Evolutionary conservation across 2,797 vertebrate genomes (phyloP), one percentile per base, ranked within the genome.

Genomic region (Danio aesculapii): DNA sequence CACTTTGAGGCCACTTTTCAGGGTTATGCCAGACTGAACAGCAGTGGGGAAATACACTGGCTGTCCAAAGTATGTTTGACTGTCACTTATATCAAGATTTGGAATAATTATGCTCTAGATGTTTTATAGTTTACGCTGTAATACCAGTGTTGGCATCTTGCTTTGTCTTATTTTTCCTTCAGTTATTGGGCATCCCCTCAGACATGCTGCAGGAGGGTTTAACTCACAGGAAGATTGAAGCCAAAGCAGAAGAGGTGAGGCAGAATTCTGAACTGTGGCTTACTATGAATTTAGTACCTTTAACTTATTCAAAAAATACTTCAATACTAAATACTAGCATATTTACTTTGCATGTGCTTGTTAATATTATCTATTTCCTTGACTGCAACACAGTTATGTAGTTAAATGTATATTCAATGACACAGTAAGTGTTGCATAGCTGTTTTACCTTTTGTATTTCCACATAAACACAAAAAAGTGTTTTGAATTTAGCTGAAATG

Each of bases 191-290:
- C 0, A 92, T 96, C 85, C 95, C 94, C 17, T 80, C 93, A 8
- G 92, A 92, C 46, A 94, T 96, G 77, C 92, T 99, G 77, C 95
- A 95, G 90, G 94, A 97, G 86, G 95, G 96, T 77, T 94, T 99
- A 77, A 99, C 96, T 49, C 92, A 98, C 87, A 94, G 94, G 75
- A 99, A 98, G 91, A 98, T 99, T 0, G 96, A 98, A 91, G 95
- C 98, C 92, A 95, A 96, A 92, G 90, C 93, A 0, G 98, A 99
- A 77, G 96, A 98, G 97, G 98, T 98, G 92, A 81, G 0, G 10
- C 30, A 66, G 14, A 17, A 47, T 19, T n/a, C 12, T n/a, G n/a
- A 55, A 59, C 6, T 12, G 21, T 11, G 39, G 19, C 6, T n/a
- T 78, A 39, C 43, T 67, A 58, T 5, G 11, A 58, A 58, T 43